A percentile compares a stretch with the other conserved stretches of the same genome.
These are phyloP conservation scores for Thereva unica DNA, from an alignment of 2,888 invertebrate species.

Conservation along the genomic window DNA sequence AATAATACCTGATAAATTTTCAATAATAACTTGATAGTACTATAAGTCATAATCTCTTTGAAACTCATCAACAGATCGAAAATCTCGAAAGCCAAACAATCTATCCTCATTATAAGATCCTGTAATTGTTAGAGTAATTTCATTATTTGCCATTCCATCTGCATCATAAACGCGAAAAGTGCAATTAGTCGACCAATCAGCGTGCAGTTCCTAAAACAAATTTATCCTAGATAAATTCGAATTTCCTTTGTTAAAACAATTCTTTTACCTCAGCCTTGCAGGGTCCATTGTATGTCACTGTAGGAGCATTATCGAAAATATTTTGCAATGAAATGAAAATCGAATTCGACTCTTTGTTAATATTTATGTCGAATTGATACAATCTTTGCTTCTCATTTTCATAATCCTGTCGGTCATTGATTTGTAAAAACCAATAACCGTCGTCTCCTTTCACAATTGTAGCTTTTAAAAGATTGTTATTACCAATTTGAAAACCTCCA, in stretches of 20 bases:
- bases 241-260: conserved; percentile 37
- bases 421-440: conserved; percentile 46
- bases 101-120: conserved; percentile 57
- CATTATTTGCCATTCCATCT: conserved; percentile 51
- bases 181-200: conserved; percentile 46
- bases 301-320: conserved; percentile 62
- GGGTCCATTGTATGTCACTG: conserved; percentile 58
- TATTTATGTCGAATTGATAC: conserved; percentile 57
- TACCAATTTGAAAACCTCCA: conserved; percentile 45
- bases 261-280: conserved; percentile 59
- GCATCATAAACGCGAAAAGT: conserved; percentile 49
- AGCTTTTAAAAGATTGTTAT: conserved; percentile 44
- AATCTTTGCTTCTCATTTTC: conserved; percentile 59
- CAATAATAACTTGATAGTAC: conserved; percentile 52
- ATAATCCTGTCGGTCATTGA: conserved; percentile 61
- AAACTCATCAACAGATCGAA: conserved; percentile 47
- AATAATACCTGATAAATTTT: neutral
- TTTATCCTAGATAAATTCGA: neutral
- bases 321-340: conserved; percentile 52
- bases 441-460: conserved; percentile 36
- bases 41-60: conserved; percentile 52
- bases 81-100: conserved; percentile 56
- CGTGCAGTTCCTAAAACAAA: conserved; percentile 53
- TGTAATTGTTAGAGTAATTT: conserved; percentile 57
- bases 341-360: conserved; percentile 48